Percentiles rank a stretch among this genome's conserved stretches.
Evolutionary conservation across 2,888 invertebrate species (phyloP).

Genomic region (Diachrysia chrysitis): DNA sequence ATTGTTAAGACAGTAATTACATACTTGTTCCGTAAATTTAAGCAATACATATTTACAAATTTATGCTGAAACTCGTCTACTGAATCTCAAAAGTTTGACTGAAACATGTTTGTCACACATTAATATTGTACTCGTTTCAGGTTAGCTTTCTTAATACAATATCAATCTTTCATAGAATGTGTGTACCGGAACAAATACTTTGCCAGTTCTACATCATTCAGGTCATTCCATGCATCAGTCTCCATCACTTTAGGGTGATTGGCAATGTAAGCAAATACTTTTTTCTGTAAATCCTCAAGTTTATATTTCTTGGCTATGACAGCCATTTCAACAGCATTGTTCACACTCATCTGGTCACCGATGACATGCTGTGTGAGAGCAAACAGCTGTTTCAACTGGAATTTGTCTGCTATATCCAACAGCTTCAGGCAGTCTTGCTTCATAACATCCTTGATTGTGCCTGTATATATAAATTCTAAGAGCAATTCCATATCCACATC

Average conservation of each 20-base stretch:
- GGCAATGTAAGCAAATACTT: conserved; percentile 74
- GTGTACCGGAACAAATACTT: conserved; percentile 72
- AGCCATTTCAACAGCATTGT: conserved; percentile 78
- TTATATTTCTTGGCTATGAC: conserved; percentile 75
- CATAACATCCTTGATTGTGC: conserved; percentile 71
- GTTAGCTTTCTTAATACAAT: conserved; percentile 13
- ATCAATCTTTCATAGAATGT: conserved; percentile 44
- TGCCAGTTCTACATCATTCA: conserved; percentile 75
- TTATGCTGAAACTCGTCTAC: conserved; percentile 1
- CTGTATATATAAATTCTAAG: conserved; percentile 77
- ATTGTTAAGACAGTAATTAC: not conserved
- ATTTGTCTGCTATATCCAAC: conserved; percentile 72
- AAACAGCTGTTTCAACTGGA: conserved; percentile 69
- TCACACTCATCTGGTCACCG: conserved; percentile 68
- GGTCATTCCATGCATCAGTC: conserved; percentile 74
- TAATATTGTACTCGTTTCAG: conserved; percentile 38
- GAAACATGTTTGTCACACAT: conserved; percentile 14
- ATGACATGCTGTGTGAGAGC: conserved; percentile 68
- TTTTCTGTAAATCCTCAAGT: conserved; percentile 66
- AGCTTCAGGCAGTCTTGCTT: conserved; percentile 71
- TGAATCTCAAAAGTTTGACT: conserved; percentile 15
- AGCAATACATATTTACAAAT: conserved; percentile 12
- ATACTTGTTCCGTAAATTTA: not conserved
- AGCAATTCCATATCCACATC: conserved; percentile 76
- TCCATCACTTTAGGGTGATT: conserved; percentile 72